Evolutionary conservation across 2,113 vertebrate species (phyloP).

Genomic region (Cranoglanis bouderius): DNA sequence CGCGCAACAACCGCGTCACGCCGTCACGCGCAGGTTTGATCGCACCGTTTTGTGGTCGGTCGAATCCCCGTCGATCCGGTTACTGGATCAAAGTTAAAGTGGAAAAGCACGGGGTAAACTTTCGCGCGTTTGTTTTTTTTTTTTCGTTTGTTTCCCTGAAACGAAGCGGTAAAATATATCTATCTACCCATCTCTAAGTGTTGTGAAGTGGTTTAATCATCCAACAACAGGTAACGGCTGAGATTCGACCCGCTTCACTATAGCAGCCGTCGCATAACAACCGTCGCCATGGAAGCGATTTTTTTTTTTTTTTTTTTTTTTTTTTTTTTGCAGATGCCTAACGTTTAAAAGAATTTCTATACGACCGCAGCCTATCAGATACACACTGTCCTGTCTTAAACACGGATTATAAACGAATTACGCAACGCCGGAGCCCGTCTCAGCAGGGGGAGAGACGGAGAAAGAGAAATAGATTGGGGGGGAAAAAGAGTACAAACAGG

Average conservation of each 20-base stretch:
- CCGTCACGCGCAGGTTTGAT: not conserved
- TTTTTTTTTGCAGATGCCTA: too few relatives aligned
- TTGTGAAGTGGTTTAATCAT: not conserved
- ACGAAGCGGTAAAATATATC: not conserved
- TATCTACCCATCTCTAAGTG: not conserved
- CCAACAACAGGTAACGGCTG: conserved; percentile 12
- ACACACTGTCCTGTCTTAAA: not conserved
- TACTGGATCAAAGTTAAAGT: not conserved
- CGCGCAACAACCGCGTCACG: conserved; percentile 9
- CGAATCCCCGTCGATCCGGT: not conserved
- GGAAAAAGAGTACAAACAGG: not conserved
- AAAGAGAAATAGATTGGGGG: not conserved
- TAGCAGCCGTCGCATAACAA: conserved; percentile 32
- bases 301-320: too few relatives aligned
- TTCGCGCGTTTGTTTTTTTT: not conserved
- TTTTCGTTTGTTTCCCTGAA: not conserved
- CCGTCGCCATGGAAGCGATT: conserved; percentile 33
- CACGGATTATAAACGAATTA: not conserved
- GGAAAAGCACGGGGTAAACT: not conserved
- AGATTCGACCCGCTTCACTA: not conserved
- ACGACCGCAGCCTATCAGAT: not conserved
- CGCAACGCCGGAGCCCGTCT: conserved; percentile 14
- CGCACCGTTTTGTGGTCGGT: not conserved
- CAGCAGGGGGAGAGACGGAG: not conserved
- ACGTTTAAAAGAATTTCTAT: not conserved